Percentiles rank a stretch among this genome's conserved stretches.
Evolutionary conservation across 2,888 invertebrate species (phyloP).

Genomic region (Metopia argyrocephala): DNA sequence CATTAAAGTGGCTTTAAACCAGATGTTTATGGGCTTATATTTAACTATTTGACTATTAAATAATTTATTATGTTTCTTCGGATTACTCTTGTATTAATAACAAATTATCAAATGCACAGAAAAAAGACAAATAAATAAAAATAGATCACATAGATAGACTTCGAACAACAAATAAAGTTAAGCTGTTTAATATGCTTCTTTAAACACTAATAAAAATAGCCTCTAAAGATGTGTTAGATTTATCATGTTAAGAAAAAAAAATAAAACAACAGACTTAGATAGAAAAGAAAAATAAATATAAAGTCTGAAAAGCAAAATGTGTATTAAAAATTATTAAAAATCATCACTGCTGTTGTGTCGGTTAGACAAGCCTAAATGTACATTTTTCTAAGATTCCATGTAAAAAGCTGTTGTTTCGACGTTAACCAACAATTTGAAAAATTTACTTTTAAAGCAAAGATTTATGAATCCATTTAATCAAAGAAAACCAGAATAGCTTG

Average conservation of each 20-base stretch:
- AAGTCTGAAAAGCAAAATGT: not conserved
- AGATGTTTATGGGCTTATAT: conserved; percentile 40
- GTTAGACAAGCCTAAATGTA: too few relatives aligned
- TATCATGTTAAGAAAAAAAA: conserved; percentile 22
- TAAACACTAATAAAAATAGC: conserved; percentile 24
- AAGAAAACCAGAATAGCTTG: conserved; percentile 34
- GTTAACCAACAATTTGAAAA: not conserved
- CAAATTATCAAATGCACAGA: conserved; percentile 47
- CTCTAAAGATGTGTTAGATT: conserved; percentile 41
- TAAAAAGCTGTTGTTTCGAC: not conserved
- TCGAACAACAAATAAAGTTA: conserved; percentile 19
- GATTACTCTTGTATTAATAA: conserved; percentile 6
- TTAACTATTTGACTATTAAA: conserved; percentile 9
- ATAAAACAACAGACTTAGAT: not conserved
- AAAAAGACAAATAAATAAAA: conserved; percentile 30
- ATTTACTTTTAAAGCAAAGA: conserved; percentile 31
- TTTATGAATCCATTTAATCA: conserved; percentile 51
- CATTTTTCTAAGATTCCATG: too few relatives aligned
- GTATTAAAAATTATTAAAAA: too few relatives aligned
- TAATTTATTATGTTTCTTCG: not conserved
- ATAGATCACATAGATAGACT: conserved; percentile 31
- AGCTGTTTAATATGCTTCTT: not conserved
- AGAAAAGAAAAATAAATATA: not conserved
- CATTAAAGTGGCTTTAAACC: conserved; percentile 34
- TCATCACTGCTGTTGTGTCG: too few relatives aligned